Base-by-base conservation (phyloP, 2,797 vertebrate species). In the Dendrocincla tyrannina region DNA sequence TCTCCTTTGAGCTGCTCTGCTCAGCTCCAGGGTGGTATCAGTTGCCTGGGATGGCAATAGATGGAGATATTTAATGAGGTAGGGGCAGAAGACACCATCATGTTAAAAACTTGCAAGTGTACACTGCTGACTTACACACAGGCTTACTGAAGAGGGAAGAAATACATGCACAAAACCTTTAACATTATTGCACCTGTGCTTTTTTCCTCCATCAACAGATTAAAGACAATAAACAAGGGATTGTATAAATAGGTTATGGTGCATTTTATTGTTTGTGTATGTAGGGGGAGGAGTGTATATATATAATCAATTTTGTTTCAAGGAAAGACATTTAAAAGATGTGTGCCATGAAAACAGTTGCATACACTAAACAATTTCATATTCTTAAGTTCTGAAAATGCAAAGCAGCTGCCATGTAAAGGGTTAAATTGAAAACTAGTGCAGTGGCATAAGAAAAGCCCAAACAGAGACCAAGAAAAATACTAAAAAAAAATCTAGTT, bases 331-430 rank as follows among this genome's bases (percentile, higher is more conserved):
- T 62, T 39, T 44, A 69, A 53, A 62, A 64, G 9, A 11, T 9
- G 30, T 5, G 20, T 5, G 11, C 8, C 2, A 3, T 5, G 6
- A 77, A 88, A 85, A 63, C 2, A 58, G 5, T 35, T 82, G 46
- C 2, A 0, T 7, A n/a, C 1, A 28, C 12, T 7, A 10, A 7
- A 4, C 7, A 76, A 42, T 24, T 24, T 52, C 10, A 35, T 24
- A 7, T 60, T 87, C 12, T 44, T 53, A 37, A 75, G 6, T 41
- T 56, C 59, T 58, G 42, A 85, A 80, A 79, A 73, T 2, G 10
- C 17, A 73, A 79, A 58, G 5, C 12, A 68, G 33, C 17, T 73
- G 41, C 8, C 41, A 55, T 28, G 78, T 70, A 63, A 78, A 85
- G 74, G 18, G 24, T 35, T 46, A 64, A 86, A 46, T 15, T 35